phyloP scores from a whole-genome alignment of 2,888 invertebrate species.

The Microctonus brassicae region DNA sequence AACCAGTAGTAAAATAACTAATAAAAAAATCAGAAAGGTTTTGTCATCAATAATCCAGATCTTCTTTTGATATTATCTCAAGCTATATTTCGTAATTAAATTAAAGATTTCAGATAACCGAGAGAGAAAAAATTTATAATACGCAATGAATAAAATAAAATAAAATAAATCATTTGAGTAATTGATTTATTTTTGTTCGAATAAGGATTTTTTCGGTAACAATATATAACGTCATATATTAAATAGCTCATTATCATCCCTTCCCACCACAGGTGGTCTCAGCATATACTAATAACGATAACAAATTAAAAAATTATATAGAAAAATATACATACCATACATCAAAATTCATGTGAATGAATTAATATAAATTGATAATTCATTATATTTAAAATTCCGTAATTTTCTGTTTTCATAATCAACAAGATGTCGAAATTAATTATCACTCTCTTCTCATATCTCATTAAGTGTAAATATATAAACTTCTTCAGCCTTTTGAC shows the following conservation, averaged over 20 bases:
- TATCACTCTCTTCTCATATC: slow-evolving; percentile 61
- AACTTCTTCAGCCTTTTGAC: neutral
- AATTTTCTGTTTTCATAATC: slow-evolving; percentile 41
- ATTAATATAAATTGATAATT: slow-evolving; percentile 26
- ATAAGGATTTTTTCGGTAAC: slow-evolving; percentile 24
- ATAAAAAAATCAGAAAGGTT: neutral
- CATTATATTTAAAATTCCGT: too few relatives aligned
- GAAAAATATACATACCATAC: neutral
- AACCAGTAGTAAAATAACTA: neutral
- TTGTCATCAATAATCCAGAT: neutral
- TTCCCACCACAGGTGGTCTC: slow-evolving; percentile 26
- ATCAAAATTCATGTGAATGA: neutral
- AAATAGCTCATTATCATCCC: neutral
- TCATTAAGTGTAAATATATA: neutral
- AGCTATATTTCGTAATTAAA: neutral
- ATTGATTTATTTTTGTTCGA: slow-evolving; percentile 28
- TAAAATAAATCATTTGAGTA: neutral
- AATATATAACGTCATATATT: slow-evolving; percentile 1
- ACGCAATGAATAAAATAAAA: neutral
- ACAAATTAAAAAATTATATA: neutral
- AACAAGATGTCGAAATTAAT: slow-evolving; percentile 61
- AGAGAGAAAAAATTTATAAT: neutral
- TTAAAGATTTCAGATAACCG: neutral
- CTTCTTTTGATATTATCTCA: neutral
- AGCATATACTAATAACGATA: too few relatives aligned